Conservation (phyloP, 1,140 invertebrate species). For the Saccostrea echinata region DNA sequence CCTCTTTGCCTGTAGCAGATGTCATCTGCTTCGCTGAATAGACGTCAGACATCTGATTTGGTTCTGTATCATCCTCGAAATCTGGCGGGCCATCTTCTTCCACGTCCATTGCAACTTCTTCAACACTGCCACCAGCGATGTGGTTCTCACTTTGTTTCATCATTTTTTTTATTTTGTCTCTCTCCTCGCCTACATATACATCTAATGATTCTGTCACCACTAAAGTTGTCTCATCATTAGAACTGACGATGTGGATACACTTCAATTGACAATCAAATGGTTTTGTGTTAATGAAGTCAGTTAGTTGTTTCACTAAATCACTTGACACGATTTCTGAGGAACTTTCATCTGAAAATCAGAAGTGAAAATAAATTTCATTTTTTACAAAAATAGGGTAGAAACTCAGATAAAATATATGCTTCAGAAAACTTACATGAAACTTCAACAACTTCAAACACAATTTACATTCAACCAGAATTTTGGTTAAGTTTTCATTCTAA, state of each 20-base stretch:
- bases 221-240: conserved; percentile 29
- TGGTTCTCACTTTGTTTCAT: neutral
- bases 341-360: conserved; percentile 10
- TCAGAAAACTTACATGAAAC: neutral
- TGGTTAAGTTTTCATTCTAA: neutral
- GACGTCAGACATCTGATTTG: neutral
- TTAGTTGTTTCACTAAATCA: neutral
- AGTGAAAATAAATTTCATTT: neutral
- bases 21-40: neutral
- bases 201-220: neutral
- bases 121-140: neutral
- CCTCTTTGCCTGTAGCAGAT: neutral
- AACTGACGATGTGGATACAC: conserved; percentile 32
- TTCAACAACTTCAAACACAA: neutral
- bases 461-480: neutral
- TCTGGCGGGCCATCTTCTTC: neutral
- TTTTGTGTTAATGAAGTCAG: neutral
- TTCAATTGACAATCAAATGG: conserved; percentile 28
- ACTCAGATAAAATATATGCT: neutral
- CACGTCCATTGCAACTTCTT: neutral
- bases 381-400: neutral
- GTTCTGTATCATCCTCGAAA: neutral
- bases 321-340: neutral
- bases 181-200: neutral
- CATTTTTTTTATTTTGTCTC: neutral